Conservation (phyloP, 1,140 invertebrate genomes). For the Brachionus calyciflorus region DNA sequence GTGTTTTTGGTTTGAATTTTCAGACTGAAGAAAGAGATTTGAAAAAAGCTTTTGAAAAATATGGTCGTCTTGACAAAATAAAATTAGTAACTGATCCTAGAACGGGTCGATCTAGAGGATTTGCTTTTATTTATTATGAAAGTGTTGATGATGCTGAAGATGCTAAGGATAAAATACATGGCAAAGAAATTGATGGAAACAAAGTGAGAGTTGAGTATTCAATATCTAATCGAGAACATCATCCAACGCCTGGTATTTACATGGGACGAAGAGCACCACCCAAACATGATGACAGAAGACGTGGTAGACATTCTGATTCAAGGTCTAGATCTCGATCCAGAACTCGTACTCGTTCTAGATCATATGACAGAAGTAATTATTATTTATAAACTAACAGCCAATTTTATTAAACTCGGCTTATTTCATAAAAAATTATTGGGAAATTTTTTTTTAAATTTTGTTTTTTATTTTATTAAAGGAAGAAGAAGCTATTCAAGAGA, state of each 20-base stretch:
- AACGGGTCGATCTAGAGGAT: slow-evolving; percentile 86
- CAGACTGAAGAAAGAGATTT: slow-evolving; percentile 87
- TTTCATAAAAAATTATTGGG: neutral
- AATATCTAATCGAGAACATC: slow-evolving; percentile 92
- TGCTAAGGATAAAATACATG: slow-evolving; percentile 87
- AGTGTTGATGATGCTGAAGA: slow-evolving; percentile 81
- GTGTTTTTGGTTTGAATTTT: slow-evolving; percentile 87
- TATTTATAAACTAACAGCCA: too few species aligned
- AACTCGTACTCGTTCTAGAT: neutral
- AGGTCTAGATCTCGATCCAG: slow-evolving; percentile 8
- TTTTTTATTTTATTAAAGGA: slow-evolving; percentile 11
- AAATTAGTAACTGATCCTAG: slow-evolving; percentile 92
- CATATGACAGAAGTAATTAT: slow-evolving; percentile 38
- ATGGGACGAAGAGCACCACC: slow-evolving; percentile 72
- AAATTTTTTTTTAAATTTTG: neutral
- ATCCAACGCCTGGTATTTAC: slow-evolving; percentile 94
- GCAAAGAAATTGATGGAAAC: slow-evolving; percentile 87
- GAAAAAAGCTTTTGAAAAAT: slow-evolving; percentile 87
- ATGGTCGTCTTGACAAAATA: slow-evolving; percentile 84
- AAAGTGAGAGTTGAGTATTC: slow-evolving; percentile 92
- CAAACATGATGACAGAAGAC: neutral
- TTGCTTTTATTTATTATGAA: slow-evolving; percentile 94
- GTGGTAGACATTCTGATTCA: neutral
- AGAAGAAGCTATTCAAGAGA: slow-evolving; percentile 38
- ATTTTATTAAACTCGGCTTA: too few species aligned